Conservation (phyloP, 2,797 vertebrate species). For the Hippocampus kuda region DNA sequence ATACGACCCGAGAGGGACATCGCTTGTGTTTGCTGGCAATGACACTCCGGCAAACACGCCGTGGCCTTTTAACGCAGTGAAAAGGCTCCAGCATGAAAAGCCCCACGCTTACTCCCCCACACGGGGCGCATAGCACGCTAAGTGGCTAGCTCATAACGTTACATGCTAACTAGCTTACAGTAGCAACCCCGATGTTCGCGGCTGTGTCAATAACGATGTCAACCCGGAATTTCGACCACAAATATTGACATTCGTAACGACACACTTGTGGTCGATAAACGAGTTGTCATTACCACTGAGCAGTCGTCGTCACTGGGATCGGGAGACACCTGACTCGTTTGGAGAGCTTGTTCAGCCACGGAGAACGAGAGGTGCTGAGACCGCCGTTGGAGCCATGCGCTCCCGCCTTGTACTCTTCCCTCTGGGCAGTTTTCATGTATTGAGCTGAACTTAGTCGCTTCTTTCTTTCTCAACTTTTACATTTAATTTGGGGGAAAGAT, state of each 20-base stretch:
- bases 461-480: neutral
- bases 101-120: slow-evolving; percentile 11
- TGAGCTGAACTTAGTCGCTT: neutral
- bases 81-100: neutral
- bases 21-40: neutral
- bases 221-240: neutral
- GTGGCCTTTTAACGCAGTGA: neutral
- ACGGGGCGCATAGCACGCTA: slow-evolving; percentile 38
- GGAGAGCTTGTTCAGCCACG: neutral
- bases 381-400: slow-evolving; percentile 2
- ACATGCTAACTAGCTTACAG: slow-evolving; percentile 24
- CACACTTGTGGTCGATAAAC: slow-evolving; percentile 28
- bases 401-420: slow-evolving; percentile 1
- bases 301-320: neutral
- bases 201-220: neutral
- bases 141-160: slow-evolving; percentile 41
- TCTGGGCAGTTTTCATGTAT: slow-evolving; percentile 10
- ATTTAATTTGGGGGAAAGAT: neutral
- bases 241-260: neutral
- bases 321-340: neutral
- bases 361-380: neutral
- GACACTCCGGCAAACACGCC: neutral
- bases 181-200: slow-evolving; percentile 23
- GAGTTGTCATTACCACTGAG: slow-evolving; percentile 30
- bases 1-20: neutral